Conservation (phyloP, 2,113 vertebrate species). For the Hippocampus zosterae region DNA sequence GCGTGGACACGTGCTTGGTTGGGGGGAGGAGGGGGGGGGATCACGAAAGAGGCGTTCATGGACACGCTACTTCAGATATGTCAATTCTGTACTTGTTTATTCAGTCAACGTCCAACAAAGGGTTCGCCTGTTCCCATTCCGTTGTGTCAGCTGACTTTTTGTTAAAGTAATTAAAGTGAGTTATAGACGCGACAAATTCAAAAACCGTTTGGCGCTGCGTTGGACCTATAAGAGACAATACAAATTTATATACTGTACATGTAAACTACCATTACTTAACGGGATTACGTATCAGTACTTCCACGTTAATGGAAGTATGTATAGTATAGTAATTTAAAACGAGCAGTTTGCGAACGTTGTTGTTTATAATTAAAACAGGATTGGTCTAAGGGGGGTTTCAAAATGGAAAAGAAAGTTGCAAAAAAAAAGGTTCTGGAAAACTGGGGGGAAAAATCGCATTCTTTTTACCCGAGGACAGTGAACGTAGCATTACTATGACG, state of each 20-base stretch:
- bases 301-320: no score
- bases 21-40: not conserved
- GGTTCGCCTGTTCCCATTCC: not conserved
- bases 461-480: not conserved
- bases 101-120: not conserved
- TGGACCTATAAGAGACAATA: no score
- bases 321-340: no score
- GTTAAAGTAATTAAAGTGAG: not conserved
- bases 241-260: no score
- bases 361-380: no score
- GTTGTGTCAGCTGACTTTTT: not conserved
- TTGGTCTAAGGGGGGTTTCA: no score
- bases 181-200: no score
- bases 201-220: not conserved
- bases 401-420: no score
- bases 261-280: no score
- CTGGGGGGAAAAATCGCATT: not conserved
- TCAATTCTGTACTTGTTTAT: not conserved
- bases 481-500: not conserved
- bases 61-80: not conserved
- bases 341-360: no score
- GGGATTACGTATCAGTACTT: no score
- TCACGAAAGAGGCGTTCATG: not conserved
- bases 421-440: not conserved
- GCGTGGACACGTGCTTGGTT: not conserved